Conservation (phyloP, 2,113 vertebrate genomes). For the Prietella phreatophila region DNA sequence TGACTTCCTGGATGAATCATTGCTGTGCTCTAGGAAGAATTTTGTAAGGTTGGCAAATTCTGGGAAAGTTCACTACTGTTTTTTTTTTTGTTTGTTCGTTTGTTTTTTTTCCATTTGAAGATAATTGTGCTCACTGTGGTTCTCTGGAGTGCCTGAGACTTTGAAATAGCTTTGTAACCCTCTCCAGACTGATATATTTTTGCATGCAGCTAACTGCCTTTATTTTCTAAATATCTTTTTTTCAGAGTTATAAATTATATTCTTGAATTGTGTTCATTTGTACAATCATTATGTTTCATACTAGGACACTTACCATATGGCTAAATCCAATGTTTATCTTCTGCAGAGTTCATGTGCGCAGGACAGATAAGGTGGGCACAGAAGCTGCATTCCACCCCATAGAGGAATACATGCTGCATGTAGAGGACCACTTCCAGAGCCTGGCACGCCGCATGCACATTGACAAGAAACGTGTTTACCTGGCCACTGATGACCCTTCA, state of each 20-base stretch:
- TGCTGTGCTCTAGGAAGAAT: no score
- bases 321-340: constrained; percentile 25
- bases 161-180: no score
- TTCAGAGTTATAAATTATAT: not conserved
- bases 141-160: no score
- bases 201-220: not conserved
- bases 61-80: no score
- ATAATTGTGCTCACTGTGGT: no score
- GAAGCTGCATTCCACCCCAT: constrained; percentile 87
- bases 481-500: constrained; percentile 85
- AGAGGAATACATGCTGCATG: constrained; percentile 86
- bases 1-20: no score
- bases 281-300: not conserved
- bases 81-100: no score
- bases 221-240: not conserved
- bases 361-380: constrained; percentile 88
- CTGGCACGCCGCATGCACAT: constrained; percentile 79
- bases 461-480: constrained; percentile 84
- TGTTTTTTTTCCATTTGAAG: no score
- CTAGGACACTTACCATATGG: not conserved
- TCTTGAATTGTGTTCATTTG: not conserved
- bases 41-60: no score
- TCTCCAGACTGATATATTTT: no score
- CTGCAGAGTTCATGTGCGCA: constrained; percentile 80
- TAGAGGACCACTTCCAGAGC: constrained; percentile 83